These are phyloP conservation scores for Aphaenogaster ashmeadi DNA, from an alignment of 1,140 invertebrate genomes.

Conservation along the genomic window DNA sequence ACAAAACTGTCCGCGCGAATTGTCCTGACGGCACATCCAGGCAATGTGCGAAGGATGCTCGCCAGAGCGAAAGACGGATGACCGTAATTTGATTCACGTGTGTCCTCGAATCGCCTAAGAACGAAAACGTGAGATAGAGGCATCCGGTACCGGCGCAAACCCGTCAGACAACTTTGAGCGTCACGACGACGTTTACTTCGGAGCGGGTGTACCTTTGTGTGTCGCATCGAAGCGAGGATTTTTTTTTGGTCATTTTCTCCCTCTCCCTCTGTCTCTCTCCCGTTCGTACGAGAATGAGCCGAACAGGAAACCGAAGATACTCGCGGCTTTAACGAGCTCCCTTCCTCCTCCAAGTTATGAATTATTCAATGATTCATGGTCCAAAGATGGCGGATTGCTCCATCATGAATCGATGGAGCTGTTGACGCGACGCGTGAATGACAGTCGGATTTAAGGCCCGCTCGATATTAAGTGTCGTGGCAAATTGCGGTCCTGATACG, in stretches of 20 bases:
- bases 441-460: constrained; percentile 10
- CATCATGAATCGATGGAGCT: constrained; percentile 55
- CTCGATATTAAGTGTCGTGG: constrained; percentile 30
- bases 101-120: constrained; percentile 56
- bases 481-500: constrained; percentile 2
- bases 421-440: constrained; percentile 62
- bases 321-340: constrained; percentile 61
- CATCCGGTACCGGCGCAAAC: constrained; percentile 64
- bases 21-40: constrained; percentile 28
- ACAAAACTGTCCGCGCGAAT: constrained; percentile 38
- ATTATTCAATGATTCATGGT: constrained; percentile 72
- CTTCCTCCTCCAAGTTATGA: constrained; percentile 67
- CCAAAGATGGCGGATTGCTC: constrained; percentile 61
- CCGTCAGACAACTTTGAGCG: constrained; percentile 65
- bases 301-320: constrained; percentile 41
- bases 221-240: constrained; percentile 48
- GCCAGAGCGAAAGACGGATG: constrained; percentile 27
- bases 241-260: constrained; percentile 28
- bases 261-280: background rate
- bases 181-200: constrained; percentile 46
- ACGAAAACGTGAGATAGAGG: constrained; percentile 69
- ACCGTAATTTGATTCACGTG: constrained; percentile 52
- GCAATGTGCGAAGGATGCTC: constrained; percentile 11
- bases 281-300: constrained; percentile 4
- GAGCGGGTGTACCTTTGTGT: constrained; percentile 55